Base-by-base conservation (phyloP, 2,888 invertebrate genomes). In the Tipula vernalis region DNA sequence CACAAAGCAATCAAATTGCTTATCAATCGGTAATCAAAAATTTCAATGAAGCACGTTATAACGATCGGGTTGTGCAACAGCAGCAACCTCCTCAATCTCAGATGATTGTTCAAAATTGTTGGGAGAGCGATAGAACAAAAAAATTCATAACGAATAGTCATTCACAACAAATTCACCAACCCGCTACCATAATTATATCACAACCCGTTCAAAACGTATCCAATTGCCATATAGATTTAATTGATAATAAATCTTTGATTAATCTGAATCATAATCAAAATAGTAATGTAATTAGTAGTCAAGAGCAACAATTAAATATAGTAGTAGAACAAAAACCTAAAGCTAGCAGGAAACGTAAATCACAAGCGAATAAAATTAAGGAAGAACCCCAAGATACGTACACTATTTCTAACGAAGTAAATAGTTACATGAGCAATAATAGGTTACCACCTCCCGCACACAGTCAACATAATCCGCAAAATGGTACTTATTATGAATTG, bases 21-120 rank as follows among this genome's bases (percentile, higher is more conserved):
- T 96, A 97, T 91, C 95, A 96, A 86, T 96, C 96, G 88, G 96
- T 97, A 88, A 97, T 97, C 89, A 93, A 93, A 91, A 90, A 90
- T 42, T 93, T 87, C 36, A 87, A 36, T 39, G 86, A 86, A 12
- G 28, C 36, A n/a, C 36, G 51, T n/a, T 86, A 86, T 39, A 71
- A 71, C 10, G 86, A 86, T 39, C 3, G 86, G 15, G 36, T 18
- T 57, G 87, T 87, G 41, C 84, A 84, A 36, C 88, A 90, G 88
- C 84, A 86, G 18, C 93, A 91, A 36, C 90, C 89, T 86, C 87
- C 89, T 88, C 93, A 92, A 89, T 91, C 90, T 87, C 93, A 92
- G 88, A 90, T 93, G 88, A 88, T 89, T 15, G 90, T 92, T 88
- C 91, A 92, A 89, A 92, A 91, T 90, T 94, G 94, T 91, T 94